These are phyloP conservation scores for Cephalopachus bancanus DNA, from an alignment of 2,797 vertebrate species.

Conservation along the genomic window DNA sequence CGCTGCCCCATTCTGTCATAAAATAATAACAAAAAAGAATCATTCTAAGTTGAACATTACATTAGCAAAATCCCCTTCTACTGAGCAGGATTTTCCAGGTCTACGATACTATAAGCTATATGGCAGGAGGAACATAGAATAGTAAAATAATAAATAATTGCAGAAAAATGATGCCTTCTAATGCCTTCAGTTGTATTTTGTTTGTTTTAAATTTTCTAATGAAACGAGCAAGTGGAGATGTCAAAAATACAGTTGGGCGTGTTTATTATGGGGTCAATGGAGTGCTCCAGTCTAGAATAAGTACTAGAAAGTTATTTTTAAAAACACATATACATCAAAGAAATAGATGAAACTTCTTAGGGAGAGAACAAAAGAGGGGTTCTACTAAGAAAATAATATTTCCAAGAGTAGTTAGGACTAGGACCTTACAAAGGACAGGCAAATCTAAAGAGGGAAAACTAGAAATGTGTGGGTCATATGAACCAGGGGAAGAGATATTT, in stretches of 20 bases:
- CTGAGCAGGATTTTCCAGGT: not conserved
- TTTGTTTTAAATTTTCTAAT: conserved; percentile 48
- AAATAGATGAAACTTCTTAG: not conserved
- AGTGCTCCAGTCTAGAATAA: not conserved
- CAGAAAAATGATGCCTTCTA: not conserved
- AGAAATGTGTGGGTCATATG: not conserved
- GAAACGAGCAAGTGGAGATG: conserved; percentile 9
- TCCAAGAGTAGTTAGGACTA: not conserved
- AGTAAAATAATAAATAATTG: not conserved
- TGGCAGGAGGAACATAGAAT: not conserved
- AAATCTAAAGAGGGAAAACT: not conserved
- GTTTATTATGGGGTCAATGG: conserved; percentile 22
- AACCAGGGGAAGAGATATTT: not conserved
- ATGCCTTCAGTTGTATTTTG: conserved; percentile 14
- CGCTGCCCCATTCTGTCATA: not conserved
- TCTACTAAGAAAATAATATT: not conserved
- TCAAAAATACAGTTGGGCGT: not conserved
- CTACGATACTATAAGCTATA: not conserved
- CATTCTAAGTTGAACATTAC: not conserved
- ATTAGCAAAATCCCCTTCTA: not conserved
- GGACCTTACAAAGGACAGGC: not conserved
- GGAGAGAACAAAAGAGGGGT: not conserved
- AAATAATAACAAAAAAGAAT: not conserved
- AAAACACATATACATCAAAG: not conserved
- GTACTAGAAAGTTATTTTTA: not conserved